A percentile compares a stretch with the other conserved stretches of the same genome.
Evolutionary conservation across 2,113 vertebrate species (phyloP).

Genomic region (Dipodomys ordii): DNA sequence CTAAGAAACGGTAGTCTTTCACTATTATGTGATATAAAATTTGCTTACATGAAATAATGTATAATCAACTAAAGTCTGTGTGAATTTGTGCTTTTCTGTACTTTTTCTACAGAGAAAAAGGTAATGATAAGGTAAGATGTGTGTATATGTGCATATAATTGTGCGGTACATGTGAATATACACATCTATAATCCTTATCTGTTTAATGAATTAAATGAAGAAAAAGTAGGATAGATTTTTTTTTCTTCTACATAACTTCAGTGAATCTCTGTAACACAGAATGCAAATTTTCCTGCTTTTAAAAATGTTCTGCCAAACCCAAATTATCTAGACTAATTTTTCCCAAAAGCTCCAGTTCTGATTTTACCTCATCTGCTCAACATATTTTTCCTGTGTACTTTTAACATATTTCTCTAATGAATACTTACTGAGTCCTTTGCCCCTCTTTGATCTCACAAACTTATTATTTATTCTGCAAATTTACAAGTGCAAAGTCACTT

Average conservation of each 20-base stretch:
- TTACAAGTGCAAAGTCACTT: conserved; percentile 48
- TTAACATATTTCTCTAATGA: conserved; percentile 43
- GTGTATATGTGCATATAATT: not conserved
- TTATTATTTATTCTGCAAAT: conserved; percentile 60
- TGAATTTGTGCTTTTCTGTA: conserved; percentile 53
- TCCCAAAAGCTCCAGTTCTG: not conserved
- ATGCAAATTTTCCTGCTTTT: conserved; percentile 60
- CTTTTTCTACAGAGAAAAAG: not conserved
- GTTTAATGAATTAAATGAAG: conserved; percentile 10
- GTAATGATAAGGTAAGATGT: not conserved
- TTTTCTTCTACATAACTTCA: conserved; percentile 40
- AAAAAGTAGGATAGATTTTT: not conserved
- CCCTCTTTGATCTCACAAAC: conserved; percentile 39
- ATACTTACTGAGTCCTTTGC: conserved; percentile 57
- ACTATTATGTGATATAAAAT: not conserved
- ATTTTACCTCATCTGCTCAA: conserved; percentile 37
- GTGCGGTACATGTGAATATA: not conserved
- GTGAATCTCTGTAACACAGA: not conserved
- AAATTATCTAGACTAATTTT: not conserved
- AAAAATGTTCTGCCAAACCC: conserved; percentile 19
- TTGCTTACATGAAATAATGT: conserved; percentile 5
- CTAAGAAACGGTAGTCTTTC: fast-evolving
- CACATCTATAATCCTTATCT: not conserved
- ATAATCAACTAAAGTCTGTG: not conserved
- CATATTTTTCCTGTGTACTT: conserved; percentile 57